phyloP scores from a whole-genome alignment of 1,140 invertebrate genomes.

The Daktulosphaira vitifoliae region DNA sequence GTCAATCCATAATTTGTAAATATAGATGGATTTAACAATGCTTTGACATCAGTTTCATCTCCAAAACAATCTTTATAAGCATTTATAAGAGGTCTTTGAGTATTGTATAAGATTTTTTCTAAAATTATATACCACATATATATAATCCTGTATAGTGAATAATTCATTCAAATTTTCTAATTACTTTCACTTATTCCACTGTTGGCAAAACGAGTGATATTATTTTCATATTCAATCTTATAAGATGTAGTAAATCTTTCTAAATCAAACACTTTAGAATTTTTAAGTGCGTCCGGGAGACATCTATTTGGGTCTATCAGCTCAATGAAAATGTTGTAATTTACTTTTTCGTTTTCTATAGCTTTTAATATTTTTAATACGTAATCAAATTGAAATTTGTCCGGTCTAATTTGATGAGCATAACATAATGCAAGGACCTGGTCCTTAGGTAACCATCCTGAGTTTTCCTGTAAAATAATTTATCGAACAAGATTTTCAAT shows the following conservation, averaged over 20 bases:
- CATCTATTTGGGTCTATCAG: background rate
- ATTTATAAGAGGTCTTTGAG: background rate
- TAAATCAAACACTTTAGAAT: no score
- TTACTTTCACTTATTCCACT: no score
- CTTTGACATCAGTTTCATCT: background rate
- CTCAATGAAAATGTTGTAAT: slow-evolving; percentile 3
- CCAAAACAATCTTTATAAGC: background rate
- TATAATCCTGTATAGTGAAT: no score
- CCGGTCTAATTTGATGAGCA: background rate
- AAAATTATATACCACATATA: no score
- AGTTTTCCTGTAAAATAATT: background rate
- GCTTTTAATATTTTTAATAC: background rate
- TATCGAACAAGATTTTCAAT: no score
- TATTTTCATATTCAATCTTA: no score
- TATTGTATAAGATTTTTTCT: background rate
- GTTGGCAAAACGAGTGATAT: no score
- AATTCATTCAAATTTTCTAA: no score
- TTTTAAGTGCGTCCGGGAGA: background rate
- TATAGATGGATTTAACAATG: background rate
- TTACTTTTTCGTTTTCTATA: background rate
- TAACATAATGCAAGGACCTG: background rate
- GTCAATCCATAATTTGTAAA: slow-evolving; percentile 13
- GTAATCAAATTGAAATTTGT: background rate
- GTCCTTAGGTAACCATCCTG: slow-evolving; percentile 12
- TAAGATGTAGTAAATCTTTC: no score